Percentiles rank a stretch among this genome's conserved stretches.
These are phyloP conservation scores for Riptortus pedestris DNA, from an alignment of 1,140 invertebrate species.

Conservation along the genomic window DNA sequence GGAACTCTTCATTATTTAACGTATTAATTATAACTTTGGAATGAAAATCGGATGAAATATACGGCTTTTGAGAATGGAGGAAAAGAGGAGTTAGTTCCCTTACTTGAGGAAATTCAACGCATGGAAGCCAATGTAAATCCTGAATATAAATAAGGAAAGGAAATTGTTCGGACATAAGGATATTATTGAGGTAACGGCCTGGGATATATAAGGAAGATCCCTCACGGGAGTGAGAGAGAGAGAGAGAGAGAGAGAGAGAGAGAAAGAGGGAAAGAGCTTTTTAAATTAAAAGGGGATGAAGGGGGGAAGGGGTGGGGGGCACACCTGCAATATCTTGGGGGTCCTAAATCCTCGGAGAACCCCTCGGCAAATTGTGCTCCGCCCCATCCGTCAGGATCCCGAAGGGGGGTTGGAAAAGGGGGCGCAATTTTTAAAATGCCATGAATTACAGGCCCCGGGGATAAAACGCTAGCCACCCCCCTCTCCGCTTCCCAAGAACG, in stretches of 20 bases:
- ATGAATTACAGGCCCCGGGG: conserved; percentile 6
- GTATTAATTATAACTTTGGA: too few relatives aligned
- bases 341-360: neutral
- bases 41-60: too few relatives aligned
- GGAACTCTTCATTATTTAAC: too few relatives aligned
- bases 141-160: too few relatives aligned
- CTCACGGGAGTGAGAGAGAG: neutral
- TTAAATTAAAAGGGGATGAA: conserved; percentile 9
- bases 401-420: neutral
- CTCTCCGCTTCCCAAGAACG: neutral
- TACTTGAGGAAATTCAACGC: too few relatives aligned
- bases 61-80: too few relatives aligned
- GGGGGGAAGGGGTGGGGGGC: neutral
- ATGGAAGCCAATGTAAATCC: too few relatives aligned
- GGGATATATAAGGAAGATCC: neutral
- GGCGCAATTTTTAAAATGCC: conserved; percentile 20
- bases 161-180: too few relatives aligned
- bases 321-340: conserved; percentile 19
- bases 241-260: neutral
- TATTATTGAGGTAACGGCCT: neutral
- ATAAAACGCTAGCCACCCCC: neutral
- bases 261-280: conserved; percentile 3
- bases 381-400: conserved; percentile 18
- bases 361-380: conserved; percentile 8
- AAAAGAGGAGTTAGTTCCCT: too few relatives aligned